Conservation (phyloP, 2,113 vertebrate genomes). For the Psittacus erithacus region DNA sequence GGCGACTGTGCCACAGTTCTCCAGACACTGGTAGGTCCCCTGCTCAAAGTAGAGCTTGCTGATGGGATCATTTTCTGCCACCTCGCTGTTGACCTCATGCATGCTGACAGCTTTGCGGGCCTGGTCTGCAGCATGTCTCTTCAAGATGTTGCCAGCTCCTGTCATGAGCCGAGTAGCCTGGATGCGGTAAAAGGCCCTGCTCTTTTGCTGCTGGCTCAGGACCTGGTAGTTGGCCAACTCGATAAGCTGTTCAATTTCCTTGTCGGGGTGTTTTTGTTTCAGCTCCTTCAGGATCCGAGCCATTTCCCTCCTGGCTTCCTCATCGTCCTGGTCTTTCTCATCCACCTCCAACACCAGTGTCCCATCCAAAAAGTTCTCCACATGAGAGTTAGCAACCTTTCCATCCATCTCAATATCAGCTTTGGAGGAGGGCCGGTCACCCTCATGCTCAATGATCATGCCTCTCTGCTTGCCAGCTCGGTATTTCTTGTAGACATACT, state of each 20-base stretch:
- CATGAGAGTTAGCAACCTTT: slow-evolving; percentile 84
- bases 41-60: slow-evolving; percentile 92
- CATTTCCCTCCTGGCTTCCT: slow-evolving; percentile 89
- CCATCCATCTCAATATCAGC: slow-evolving; percentile 91
- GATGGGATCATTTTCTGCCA: slow-evolving; percentile 77
- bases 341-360: slow-evolving; percentile 83
- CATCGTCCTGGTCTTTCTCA: slow-evolving; percentile 88
- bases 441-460: slow-evolving; percentile 95
- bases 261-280: slow-evolving; percentile 93
- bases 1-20: slow-evolving; percentile 92
- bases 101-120: slow-evolving; percentile 88
- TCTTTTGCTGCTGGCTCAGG: slow-evolving; percentile 92
- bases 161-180: slow-evolving; percentile 94
- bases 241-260: slow-evolving; percentile 90
- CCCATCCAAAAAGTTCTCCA: slow-evolving; percentile 91
- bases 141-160: slow-evolving; percentile 90
- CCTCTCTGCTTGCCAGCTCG: slow-evolving; percentile 89
- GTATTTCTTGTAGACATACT: slow-evolving; percentile 93
- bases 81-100: slow-evolving; percentile 84
- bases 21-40: slow-evolving; percentile 89
- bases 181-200: slow-evolving; percentile 93
- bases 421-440: slow-evolving; percentile 87
- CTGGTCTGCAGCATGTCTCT: slow-evolving; percentile 90
- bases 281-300: slow-evolving; percentile 91
- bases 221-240: slow-evolving; percentile 94